A percentile compares a stretch with the other conserved stretches of the same genome.
These are phyloP conservation scores for Elmis aenea DNA, from an alignment of 2,888 invertebrate genomes.

Conservation along the genomic window DNA sequence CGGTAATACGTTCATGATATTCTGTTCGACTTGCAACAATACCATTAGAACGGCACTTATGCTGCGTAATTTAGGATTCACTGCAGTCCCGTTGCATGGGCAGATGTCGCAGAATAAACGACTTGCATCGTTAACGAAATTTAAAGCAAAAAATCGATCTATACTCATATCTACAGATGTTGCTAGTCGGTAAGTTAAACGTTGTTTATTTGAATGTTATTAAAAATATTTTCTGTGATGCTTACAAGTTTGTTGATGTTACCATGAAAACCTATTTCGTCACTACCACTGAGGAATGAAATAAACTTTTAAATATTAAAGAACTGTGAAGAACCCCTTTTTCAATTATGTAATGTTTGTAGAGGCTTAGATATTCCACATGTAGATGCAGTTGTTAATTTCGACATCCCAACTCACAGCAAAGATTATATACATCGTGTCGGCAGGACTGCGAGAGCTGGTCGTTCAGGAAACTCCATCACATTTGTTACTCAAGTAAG, in stretches of 20 bases:
- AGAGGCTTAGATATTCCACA: conserved; percentile 98
- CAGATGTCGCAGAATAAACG: conserved; percentile 98
- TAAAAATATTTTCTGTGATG: too few species aligned
- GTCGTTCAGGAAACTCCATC: conserved; percentile 87
- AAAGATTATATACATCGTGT: conserved; percentile 99
- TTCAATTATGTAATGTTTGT: conserved; percentile 29
- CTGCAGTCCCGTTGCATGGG: conserved; percentile 96
- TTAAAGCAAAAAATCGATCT: conserved; percentile 88
- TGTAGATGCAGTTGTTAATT: conserved; percentile 95
- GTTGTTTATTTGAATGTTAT: too few species aligned
- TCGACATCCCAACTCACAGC: conserved; percentile 96
- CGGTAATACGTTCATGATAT: conserved; percentile 95
- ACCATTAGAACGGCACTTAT: conserved; percentile 85
- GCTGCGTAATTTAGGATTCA: conserved; percentile 83
- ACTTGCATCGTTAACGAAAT: conserved; percentile 91
- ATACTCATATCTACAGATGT: conserved; percentile 98
- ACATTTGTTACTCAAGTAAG: conserved; percentile 91
- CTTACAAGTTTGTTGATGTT: too few species aligned
- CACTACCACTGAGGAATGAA: conserved; percentile 36
- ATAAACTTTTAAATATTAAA: not conserved
- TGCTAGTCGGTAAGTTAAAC: conserved; percentile 83
- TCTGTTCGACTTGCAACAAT: conserved; percentile 91
- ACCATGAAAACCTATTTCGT: conserved; percentile 29
- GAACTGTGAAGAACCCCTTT: too few species aligned
- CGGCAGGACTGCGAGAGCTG: conserved; percentile 93